Evolutionary conservation across 2,113 vertebrate species (phyloP), one percentile per base, ranked within the genome.

Genomic region (Strigops habroptila): DNA sequence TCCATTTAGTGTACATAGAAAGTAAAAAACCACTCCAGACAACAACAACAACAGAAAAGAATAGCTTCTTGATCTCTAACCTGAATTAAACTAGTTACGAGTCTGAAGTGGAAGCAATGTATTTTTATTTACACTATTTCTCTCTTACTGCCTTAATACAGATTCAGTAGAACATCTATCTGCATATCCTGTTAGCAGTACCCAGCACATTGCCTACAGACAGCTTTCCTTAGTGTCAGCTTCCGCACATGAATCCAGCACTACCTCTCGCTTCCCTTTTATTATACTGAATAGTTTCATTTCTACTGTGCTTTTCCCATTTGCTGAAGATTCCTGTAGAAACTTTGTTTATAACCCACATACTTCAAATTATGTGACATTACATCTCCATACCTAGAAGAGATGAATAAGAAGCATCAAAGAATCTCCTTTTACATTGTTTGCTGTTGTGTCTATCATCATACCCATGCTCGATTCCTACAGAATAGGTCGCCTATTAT

Each of bases 161-260:
- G 69, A 33, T 43, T 63, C 41, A 41, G 5, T 6, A 68, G 35
- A 83, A 17, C 18, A 33, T 31, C 57, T 67, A 39, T 23, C 19
- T 60, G 77, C 14, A 3, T 4, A 44, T 7, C 9, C 13, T 17
- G 4, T 23, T 14, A 53, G 78, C 82, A 82, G 33, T 15, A 74
- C 6, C 25, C 55, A 68, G 83, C 57, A 70, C 33, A 12, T 2
- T 7, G 18, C 21, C 37, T 78, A 49, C 60, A 82, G 65, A 31
- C n/a, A 79, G 57, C 31, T 73, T 70, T 75, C 57, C 80, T 60
- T 48, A 82, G 30, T 48, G 73, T 75, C 74, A 75, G 55, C 35
- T 69, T 73, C 77, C 0, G 1, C 41, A 9, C 65, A 24, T 12
- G 13, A 73, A 77, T 25, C 25, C 1, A 1, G 41, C 1, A 1